Evolutionary conservation across 2,797 vertebrate genomes (phyloP), one percentile per base, ranked within the genome.

Genomic region (Furcifer pardalis): DNA sequence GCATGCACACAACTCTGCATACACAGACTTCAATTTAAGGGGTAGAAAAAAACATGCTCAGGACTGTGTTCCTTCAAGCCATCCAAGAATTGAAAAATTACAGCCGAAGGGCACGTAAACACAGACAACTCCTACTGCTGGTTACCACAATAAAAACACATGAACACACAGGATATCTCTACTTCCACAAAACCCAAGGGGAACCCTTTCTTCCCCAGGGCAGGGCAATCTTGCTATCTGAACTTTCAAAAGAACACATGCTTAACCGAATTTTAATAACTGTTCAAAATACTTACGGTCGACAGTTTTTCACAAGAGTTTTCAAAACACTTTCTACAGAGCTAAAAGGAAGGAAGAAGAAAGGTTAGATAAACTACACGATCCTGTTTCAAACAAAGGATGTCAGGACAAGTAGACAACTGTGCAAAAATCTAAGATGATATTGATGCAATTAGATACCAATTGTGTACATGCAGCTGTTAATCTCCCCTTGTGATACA

Each of bases 321-420:
- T 99, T 99, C 94, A 99, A 94, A 92, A 99, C 97, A 84, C 95
- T 96, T 96, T 99, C 98, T 94, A 99, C 97, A 82, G 98, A 98
- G 94, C 98, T 99, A 94, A 86, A 92, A 78, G 79, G 91, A 35
- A 27, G 63, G 79, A 92, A 87, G 77, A 49, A 81, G 73, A 60
- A 84, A 92, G 87, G 46, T 40, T 84, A 90, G 88, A 79, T 77
- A 90, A 83, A 89, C 89, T 60, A 44, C 12, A 75, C 35, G 46
- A 82, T 65, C 77, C 10, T 56, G 85, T 86, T 94, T 94, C 88
- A 94, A 83, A 59, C 85, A 86, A 32, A 91, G 40, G 7, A 88
- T 91, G 85, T 46, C 65, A 77, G 88, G 91, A 93, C 63, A 86
- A 77, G 82, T 40, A 88, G 83, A 66, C 86, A 77, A 87, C 76